Conservation (phyloP, 2,797 vertebrate species). For the Bucorvus abyssinicus region DNA sequence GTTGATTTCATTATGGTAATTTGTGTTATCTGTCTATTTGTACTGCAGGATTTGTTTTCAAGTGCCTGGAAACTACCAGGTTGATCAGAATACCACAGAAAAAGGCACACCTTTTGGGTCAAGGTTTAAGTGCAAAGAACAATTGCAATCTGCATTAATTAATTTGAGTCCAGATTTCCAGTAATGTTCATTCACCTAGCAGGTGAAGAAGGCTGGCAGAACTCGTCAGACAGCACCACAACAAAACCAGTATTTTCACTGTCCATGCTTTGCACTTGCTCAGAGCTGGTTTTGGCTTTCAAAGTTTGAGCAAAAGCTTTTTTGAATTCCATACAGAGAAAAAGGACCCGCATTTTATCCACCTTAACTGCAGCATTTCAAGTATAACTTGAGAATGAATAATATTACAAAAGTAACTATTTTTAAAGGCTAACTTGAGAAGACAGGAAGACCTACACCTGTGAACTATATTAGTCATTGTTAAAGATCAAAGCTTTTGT, state of each 20-base stretch:
- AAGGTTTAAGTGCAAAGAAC: conserved; percentile 62
- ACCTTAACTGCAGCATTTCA: background rate
- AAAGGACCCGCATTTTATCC: background rate
- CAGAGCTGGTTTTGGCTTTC: background rate
- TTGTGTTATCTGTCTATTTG: conserved; percentile 43
- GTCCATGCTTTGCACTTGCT: background rate
- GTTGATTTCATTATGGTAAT: conserved; percentile 15
- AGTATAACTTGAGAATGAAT: background rate
- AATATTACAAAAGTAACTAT: background rate
- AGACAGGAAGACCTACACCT: background rate
- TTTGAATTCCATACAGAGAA: background rate
- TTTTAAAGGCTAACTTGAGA: background rate
- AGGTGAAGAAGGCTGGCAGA: background rate
- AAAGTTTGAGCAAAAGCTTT: background rate
- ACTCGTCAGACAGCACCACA: background rate
- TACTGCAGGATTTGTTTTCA: background rate
- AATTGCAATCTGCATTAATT: background rate
- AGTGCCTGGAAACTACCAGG: background rate
- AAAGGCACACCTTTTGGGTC: conserved; percentile 46
- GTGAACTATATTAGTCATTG: background rate
- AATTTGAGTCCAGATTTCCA: background rate
- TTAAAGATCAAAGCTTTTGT: background rate
- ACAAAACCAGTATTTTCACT: background rate
- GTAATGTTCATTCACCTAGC: background rate
- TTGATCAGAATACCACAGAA: background rate